Base-by-base conservation (phyloP, 2,888 invertebrate genomes). In the Morinoia aosen region DNA sequence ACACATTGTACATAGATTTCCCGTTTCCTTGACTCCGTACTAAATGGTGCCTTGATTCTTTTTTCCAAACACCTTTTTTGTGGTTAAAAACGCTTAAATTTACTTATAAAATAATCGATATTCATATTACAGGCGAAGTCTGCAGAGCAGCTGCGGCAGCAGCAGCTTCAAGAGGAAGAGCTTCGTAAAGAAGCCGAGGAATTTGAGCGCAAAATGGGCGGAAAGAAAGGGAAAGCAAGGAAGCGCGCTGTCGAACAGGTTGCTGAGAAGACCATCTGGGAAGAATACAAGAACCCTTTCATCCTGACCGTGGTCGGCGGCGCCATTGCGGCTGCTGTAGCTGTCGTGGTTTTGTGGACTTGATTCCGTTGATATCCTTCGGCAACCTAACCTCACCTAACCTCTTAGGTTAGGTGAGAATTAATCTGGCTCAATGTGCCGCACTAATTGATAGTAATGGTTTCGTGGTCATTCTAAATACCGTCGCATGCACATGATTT, bases 161-260 rank as follows among this genome's bases (percentile, higher is more conserved):
- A 56, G 39, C 91, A n/a, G 19, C 57, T 57, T 58, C 57, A 58
- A 61, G 95, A 91, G 4, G 95, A 91, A n/a, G 93, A 93, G 39
- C 91, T 48, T 48, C 95, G 56, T 16, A 58, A 39, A 33, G 93
- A 91, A 58, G 95, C 94, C 5, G 91, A 95, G 90, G 56, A 64
- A 25, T 88, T 95, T 56, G 64, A 91, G 48, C 64, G 95, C n/a
- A 95, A 76, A 40, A 61, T 91, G 91, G 61, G 61, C 25, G 95
- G 95, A 58, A 88, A 76, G 25, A 64, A 93, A 58, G 64, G 95
- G n/a, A 56, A 56, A 39, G 91, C 64, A 25, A 39, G 95, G 0
- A 64, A 58, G 11, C 91, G 93, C 3, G 48, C 58, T 8, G 33
- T 64, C 48, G 40, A 25, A 40, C 57, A n/a, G n/a, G 40, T 58